Evolutionary conservation across 2,888 invertebrate genomes (phyloP).

Genomic region (Imbricaverruca yamaguchii): DNA sequence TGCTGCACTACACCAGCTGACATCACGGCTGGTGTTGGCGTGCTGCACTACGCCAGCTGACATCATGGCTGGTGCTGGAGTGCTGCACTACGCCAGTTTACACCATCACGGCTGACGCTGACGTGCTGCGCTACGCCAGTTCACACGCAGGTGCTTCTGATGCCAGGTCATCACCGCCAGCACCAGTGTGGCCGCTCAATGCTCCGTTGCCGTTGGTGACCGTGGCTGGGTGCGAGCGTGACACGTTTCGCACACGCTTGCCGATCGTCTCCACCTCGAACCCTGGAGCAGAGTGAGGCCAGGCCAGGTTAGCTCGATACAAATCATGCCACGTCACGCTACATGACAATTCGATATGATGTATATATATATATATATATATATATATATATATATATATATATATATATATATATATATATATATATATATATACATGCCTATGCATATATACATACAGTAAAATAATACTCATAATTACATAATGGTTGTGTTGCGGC

Average conservation of each 20-base stretch:
- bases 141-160: too few relatives aligned
- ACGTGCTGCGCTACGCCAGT: too few relatives aligned
- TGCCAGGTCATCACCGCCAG: too few relatives aligned
- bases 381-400: conserved; percentile 26
- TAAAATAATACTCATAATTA: neutral
- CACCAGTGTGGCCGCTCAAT: too few relatives aligned
- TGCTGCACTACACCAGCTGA: too few relatives aligned
- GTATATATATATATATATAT: conserved; percentile 22
- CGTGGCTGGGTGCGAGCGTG: neutral
- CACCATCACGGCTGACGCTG: too few relatives aligned
- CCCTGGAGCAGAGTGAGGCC: neutral
- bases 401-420: conserved; percentile 23
- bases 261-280: conserved; percentile 23
- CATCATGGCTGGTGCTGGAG: too few relatives aligned
- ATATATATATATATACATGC: conserved; percentile 25
- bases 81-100: too few relatives aligned
- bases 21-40: too few relatives aligned
- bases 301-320: neutral
- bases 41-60: too few relatives aligned
- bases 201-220: neutral
- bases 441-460: conserved; percentile 25
- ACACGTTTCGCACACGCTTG: neutral
- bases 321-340: neutral
- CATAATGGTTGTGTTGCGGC: too few relatives aligned
- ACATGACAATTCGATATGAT: neutral